Conservation (phyloP, 2,113 vertebrate genomes). For the Hiodon tergisus region DNA sequence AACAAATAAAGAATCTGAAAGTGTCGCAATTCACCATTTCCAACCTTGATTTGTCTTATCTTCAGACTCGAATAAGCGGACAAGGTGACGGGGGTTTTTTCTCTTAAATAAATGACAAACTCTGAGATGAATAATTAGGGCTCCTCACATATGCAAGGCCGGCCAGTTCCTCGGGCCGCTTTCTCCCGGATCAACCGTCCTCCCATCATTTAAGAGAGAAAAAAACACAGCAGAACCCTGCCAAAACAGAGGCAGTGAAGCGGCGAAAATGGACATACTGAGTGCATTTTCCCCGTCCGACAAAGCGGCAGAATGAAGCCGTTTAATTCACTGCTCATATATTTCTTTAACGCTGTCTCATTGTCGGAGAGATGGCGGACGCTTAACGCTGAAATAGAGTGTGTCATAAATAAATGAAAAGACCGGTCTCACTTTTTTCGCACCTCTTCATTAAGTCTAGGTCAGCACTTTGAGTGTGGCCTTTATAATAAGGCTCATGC, state of each 20-base stretch:
- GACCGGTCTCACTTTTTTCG: too few relatives aligned
- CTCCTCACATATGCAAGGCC: not conserved
- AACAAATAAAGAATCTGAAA: not conserved
- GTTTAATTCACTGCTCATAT: too few relatives aligned
- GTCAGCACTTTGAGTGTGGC: too few relatives aligned
- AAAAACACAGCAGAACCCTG: not conserved
- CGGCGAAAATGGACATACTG: too few relatives aligned
- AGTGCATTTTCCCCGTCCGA: too few relatives aligned
- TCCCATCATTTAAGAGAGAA: not conserved
- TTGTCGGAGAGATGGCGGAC: too few relatives aligned
- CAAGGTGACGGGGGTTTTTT: not conserved
- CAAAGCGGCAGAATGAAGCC: too few relatives aligned
- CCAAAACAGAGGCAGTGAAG: not conserved
- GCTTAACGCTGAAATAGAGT: too few relatives aligned
- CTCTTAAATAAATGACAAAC: not conserved
- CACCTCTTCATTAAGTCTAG: too few relatives aligned
- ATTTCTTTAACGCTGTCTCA: too few relatives aligned
- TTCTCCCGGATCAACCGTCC: conserved; percentile 2
- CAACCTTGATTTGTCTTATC: not conserved
- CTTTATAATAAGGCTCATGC: too few relatives aligned
- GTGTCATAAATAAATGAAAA: too few relatives aligned
- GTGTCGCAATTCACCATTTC: not conserved
- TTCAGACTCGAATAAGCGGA: conserved; percentile 4
- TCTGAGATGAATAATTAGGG: conserved; percentile 12
- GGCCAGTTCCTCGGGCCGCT: not conserved